Base-by-base conservation (phyloP, 2,888 invertebrate species). In the Keiferia lycopersicella region DNA sequence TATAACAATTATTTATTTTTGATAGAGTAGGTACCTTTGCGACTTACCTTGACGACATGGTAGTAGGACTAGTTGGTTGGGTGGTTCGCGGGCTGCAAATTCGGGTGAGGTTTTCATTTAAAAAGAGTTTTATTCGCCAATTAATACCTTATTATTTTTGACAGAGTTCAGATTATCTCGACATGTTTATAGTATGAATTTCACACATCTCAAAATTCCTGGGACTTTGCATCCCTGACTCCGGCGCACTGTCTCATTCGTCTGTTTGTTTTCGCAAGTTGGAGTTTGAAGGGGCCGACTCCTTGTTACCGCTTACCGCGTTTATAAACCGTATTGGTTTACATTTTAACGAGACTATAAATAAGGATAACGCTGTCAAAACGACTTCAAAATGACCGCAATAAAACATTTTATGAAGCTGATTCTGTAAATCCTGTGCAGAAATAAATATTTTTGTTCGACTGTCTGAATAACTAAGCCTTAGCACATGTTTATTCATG, bases 231-330 rank as follows among this genome's bases (percentile, higher is more conserved):
- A 53, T 22, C 51, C 20, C 51, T 79, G 70, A 71, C 71, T 69
- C 71, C 77, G 77, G 73, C 75, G 69, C 70, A 71, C 71, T 74
- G 76, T 77, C 51, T 53, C 51, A 53, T 81, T 78, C 74, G 78
- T 81, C 86, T 88, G 83, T 88, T 89, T 90, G 84, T 87, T 88
- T 91, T 88, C 81, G 88, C 88, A 80, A 88, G 84, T 84, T 83
- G 77, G 77, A 80, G 79, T 74, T 78, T 79, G 72, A 76, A 78
- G 77, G 75, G 75, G 78, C 71, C 71, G 68, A 77, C 76, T 72
- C 70, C 74, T 70, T 73, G 71, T 69, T 66, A 75, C 71, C 70
- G 66, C 67, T 69, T 66, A 75, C 71, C 70, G 66, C 67, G 66
- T 38, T 68, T 63, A 59, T 61, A 64, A 57, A 60, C 62, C 30